These are phyloP conservation scores for Aphrophora alni DNA, from an alignment of 2,888 invertebrate species.

Conservation along the genomic window DNA sequence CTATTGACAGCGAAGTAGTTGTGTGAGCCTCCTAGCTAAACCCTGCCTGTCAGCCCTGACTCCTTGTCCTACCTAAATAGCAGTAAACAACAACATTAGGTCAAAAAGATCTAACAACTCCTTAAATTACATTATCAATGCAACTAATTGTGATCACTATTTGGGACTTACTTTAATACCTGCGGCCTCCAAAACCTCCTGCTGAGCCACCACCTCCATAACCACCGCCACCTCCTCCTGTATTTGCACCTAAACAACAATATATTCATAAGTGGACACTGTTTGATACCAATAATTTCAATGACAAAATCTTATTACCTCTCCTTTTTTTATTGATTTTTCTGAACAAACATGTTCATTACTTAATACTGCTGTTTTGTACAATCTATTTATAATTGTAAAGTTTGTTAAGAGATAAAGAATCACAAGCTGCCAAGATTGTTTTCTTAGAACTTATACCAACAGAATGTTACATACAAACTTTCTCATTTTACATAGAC, in stretches of 20 bases:
- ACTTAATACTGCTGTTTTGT: too few species aligned
- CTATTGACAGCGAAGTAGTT: neutral
- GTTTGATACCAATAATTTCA: too few species aligned
- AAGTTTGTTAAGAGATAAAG: too few species aligned
- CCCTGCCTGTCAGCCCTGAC: neutral
- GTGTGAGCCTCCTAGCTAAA: neutral
- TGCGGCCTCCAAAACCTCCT: slow-evolving; percentile 17
- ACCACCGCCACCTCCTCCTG: slow-evolving; percentile 54
- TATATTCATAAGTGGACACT: too few species aligned
- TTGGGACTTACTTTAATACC: slow-evolving; percentile 29
- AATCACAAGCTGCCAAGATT: too few species aligned
- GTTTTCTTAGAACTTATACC: too few species aligned
- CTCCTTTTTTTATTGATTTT: too few species aligned
- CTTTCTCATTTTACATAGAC: too few species aligned
- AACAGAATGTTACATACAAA: too few species aligned
- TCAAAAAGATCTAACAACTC: neutral
- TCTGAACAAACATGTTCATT: too few species aligned
- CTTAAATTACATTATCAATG: neutral
- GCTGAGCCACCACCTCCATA: slow-evolving; percentile 28
- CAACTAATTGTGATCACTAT: neutral
- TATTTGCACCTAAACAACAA: slow-evolving; percentile 58
- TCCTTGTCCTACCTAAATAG: slow-evolving; percentile 9
- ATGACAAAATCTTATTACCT: too few species aligned
- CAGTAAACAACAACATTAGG: slow-evolving; percentile 2
- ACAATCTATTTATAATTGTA: too few species aligned